A percentile compares a stretch with the other conserved stretches of the same genome.
phyloP scores from a whole-genome alignment of 2,888 invertebrate species.

The Trissoscelio sp. region DNA sequence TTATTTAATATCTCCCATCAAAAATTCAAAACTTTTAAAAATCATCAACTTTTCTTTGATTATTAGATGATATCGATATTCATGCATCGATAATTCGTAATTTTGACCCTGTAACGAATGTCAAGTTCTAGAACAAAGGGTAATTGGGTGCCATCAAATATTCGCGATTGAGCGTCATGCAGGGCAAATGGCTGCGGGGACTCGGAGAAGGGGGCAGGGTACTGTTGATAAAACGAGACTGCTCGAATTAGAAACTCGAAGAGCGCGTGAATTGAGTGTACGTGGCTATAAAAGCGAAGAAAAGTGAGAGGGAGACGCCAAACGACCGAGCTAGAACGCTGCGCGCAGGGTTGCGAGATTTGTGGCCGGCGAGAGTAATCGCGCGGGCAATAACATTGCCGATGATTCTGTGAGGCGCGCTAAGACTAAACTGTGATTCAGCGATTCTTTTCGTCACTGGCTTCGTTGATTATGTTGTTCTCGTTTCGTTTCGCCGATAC shows the following conservation, averaged over 20 bases:
- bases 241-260: slow-evolving; percentile 56
- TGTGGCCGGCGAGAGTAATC: slow-evolving; percentile 55
- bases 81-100: slow-evolving; percentile 1
- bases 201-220: background rate
- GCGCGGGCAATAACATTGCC: slow-evolving; percentile 48
- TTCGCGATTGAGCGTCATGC: slow-evolving; percentile 17
- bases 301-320: slow-evolving; percentile 52
- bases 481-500: background rate
- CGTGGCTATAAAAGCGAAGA: slow-evolving; percentile 34
- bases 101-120: slow-evolving; percentile 6
- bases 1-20: too few relatives aligned
- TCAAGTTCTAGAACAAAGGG: slow-evolving; percentile 26
- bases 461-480: background rate
- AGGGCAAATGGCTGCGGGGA: background rate
- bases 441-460: slow-evolving; percentile 41
- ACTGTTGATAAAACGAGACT: slow-evolving; percentile 43
- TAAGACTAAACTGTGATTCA: slow-evolving; percentile 20
- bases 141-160: slow-evolving; percentile 35
- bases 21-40: too few relatives aligned
- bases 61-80: too few relatives aligned
- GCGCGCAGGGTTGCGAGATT: slow-evolving; percentile 34
- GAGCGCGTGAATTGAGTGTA: slow-evolving; percentile 24
- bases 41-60: too few relatives aligned
- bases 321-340: background rate
- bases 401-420: slow-evolving; percentile 18